phyloP scores from a whole-genome alignment of 2,888 invertebrate species.

The Linnaemya tessellans region DNA sequence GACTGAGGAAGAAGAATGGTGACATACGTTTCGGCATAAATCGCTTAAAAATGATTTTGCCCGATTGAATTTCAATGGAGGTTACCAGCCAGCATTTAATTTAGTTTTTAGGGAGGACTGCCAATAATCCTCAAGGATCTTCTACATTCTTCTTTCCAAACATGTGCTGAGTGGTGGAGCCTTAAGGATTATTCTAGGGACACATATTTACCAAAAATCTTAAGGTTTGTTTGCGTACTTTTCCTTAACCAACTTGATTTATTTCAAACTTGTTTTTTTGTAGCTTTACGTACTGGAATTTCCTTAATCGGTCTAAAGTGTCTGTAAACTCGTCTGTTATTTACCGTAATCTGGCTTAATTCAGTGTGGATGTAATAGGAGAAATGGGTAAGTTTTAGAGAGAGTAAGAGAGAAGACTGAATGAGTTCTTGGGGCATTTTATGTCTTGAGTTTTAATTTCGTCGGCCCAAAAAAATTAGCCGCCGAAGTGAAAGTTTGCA shows the following conservation, averaged over 20 bases:
- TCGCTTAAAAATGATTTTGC: slow-evolving; percentile 3
- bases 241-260: background rate
- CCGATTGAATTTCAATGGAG: background rate
- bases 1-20: background rate
- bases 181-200: background rate
- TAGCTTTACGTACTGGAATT: background rate
- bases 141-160: no score
- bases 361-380: background rate
- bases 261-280: background rate
- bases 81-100: background rate
- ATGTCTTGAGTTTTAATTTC: no score
- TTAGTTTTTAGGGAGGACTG: background rate
- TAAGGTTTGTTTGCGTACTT: background rate
- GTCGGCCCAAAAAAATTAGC: no score
- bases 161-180: background rate
- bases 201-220: background rate
- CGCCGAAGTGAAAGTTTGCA: no score
- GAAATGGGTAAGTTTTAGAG: background rate
- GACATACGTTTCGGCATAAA: slow-evolving; percentile 7
- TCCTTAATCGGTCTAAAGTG: background rate
- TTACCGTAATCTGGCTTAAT: background rate
- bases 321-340: background rate
- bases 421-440: background rate
- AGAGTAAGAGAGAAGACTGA: background rate
- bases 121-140: background rate